phyloP scores from a whole-genome alignment of 2,888 invertebrate genomes.

The Petrolisthes cinctipes region DNA sequence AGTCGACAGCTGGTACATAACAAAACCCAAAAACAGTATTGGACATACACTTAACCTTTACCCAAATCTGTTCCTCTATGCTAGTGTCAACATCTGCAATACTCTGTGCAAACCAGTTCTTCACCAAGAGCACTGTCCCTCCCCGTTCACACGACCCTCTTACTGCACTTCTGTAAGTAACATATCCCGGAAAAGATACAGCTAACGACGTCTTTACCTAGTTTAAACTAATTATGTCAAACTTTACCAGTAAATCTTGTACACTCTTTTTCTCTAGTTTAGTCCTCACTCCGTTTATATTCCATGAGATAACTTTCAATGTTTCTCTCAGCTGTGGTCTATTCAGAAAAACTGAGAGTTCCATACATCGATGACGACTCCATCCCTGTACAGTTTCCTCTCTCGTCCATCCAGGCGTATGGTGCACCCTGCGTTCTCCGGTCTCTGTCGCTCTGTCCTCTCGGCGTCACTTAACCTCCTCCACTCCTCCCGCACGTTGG shows the following conservation, averaged over 20 bases:
- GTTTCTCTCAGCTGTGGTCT: background rate
- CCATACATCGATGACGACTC: slow-evolving; percentile 29
- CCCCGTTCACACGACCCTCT: background rate
- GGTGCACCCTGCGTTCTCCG: slow-evolving; percentile 23
- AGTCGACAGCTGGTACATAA: background rate
- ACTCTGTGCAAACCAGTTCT: background rate
- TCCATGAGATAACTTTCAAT: slow-evolving; percentile 24
- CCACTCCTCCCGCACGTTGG: slow-evolving; percentile 22
- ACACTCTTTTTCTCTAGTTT: slow-evolving; percentile 22
- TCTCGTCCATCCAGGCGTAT: background rate
- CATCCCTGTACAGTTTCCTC: slow-evolving; percentile 9
- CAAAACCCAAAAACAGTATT: slow-evolving; percentile 6
- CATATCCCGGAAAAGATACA: slow-evolving; percentile 21
- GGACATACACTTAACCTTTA: slow-evolving; percentile 1
- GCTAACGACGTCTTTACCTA: slow-evolving; percentile 16
- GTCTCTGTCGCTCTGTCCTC: slow-evolving; percentile 5
- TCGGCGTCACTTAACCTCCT: slow-evolving; percentile 19
- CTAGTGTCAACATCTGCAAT: background rate
- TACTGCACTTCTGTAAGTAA: background rate
- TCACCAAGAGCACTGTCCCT: slow-evolving; percentile 14
- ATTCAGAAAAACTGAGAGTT: background rate
- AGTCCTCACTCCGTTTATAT: slow-evolving; percentile 15
- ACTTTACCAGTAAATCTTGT: background rate
- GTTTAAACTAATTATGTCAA: slow-evolving; percentile 10
- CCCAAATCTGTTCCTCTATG: slow-evolving; percentile 10